A percentile compares a stretch with the other conserved stretches of the same genome.
Evolutionary conservation across 2,113 vertebrate species (phyloP).

Genomic region (Propithecus coquereli): DNA sequence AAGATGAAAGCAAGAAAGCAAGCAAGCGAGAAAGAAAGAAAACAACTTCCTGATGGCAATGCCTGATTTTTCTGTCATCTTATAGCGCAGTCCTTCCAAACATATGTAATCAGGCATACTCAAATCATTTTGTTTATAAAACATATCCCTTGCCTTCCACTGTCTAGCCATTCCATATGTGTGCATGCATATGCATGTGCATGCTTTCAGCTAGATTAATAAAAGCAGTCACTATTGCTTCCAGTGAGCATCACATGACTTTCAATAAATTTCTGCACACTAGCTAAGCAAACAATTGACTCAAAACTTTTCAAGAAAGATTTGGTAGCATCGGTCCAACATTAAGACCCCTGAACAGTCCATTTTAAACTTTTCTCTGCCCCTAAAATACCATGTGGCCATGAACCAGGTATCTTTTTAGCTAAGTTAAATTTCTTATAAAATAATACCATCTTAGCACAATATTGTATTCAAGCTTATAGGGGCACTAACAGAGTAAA

Average conservation of each 20-base stretch:
- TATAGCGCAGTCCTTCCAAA: neutral
- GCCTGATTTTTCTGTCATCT: neutral
- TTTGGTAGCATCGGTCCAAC: neutral
- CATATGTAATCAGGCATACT: neutral
- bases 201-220: neutral
- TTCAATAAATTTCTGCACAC: conserved; percentile 7
- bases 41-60: neutral
- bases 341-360: neutral
- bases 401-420: neutral
- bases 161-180: neutral
- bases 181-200: rapidly evolving
- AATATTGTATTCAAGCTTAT: neutral
- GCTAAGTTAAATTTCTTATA: neutral
- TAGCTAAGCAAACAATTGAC: neutral
- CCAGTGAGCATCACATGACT: neutral
- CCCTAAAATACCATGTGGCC: neutral
- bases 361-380: neutral
- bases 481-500: neutral
- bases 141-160: neutral
- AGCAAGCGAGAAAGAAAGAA: neutral
- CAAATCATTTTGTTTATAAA: neutral
- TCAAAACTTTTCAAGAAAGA: conserved; percentile 24
- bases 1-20: neutral
- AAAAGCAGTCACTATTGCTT: neutral
- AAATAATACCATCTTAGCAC: neutral